Evolutionary conservation across 2,113 vertebrate species (phyloP), one percentile per base, ranked within the genome.

Genomic region (Rallus limicola): DNA sequence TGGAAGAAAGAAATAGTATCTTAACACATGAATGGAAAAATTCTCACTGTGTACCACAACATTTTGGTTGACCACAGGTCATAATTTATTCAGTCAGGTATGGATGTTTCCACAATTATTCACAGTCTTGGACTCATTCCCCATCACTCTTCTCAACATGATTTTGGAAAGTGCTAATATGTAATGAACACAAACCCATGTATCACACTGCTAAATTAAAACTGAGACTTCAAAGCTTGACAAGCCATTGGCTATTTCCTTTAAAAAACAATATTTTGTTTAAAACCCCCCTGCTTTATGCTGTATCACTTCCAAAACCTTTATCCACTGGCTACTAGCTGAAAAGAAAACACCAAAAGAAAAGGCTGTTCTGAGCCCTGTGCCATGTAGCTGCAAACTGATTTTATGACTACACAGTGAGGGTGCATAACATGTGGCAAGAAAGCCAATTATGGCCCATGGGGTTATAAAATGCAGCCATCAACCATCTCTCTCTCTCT

Each of bases 171-270:
- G 56, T 26, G 17, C 70, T 83, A 77, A 77, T 44, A 88, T 46
- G 10, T 29, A 77, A 88, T 59, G 68, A 77, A 62, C 40, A 83
- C 1, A 3, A 92, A 64, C 16, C 36, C 52, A 65, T 38, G n/a
- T 59, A 85, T 83, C 67, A 80, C 67, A 94, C 68, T 55, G 11
- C 36, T 81, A 74, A 90, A 65, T 86, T 86, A 86, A 94, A 94
- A 90, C 58, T 36, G 11, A 80, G 20, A 79, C 44, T 62, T 88
- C 44, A 48, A 82, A 85, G 29, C 21, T 34, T 5, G 11, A 82
- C 33, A 72, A 82, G 16, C 18, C 40, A 79, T 60, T 70, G 17
- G 11, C 12, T 62, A 38, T 44, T 90, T 90, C 53, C 74, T 82
- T 90, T 29, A 65, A 60, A 92, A 89, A 82, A 8, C 13, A 56